Evolutionary conservation across 1,140 invertebrate genomes (phyloP), one percentile per base, ranked within the genome.

Genomic region (Lepidurus arcticus): DNA sequence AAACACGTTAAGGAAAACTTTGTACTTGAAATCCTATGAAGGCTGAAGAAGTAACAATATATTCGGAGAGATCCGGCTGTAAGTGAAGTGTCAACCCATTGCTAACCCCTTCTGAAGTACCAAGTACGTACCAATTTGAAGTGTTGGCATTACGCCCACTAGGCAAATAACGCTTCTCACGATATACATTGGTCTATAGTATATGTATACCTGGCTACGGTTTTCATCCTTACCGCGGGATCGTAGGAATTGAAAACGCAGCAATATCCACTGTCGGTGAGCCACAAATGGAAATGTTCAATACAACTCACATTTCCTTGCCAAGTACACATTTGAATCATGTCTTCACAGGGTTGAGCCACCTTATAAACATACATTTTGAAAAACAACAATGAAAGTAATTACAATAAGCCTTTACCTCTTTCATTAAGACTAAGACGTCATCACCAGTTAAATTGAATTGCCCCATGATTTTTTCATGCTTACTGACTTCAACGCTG

Each of bases 251-350:
- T 85, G 81, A 85, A 85, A 0, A 83, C 82, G 79, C 83, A 83
- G 75, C 84, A 85, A 44, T 84, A 83, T 10, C 84, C 84, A 75
- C 89, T 84, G 4, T 87, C 81, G 0, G 89, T 87, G 42, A 86
- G 85, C 1, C 88, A 85, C 65, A 85, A 83, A 73, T 87, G 83
- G 81, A 92, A 92, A 3, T 91, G 80, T 24, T 84, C 84, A 9
- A 87, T 85, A 78, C 91, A 92, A 5, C 86, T 82, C 26, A 85
- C 85, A 0, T 86, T 83, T 7, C 89, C 88, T 83, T 91, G 91
- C 90, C 90, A 91, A 78, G 88, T 88, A 79, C 91, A 92, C 1
- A 84, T 44, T 6, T 75, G 79, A 0, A 81, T 73, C 34, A 84
- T 83, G 24, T 76, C 75, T 16, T 76, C 75, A 45, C 75, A 76